Conservation (phyloP, 2,888 invertebrate species). For the Pollenia amentaria region DNA sequence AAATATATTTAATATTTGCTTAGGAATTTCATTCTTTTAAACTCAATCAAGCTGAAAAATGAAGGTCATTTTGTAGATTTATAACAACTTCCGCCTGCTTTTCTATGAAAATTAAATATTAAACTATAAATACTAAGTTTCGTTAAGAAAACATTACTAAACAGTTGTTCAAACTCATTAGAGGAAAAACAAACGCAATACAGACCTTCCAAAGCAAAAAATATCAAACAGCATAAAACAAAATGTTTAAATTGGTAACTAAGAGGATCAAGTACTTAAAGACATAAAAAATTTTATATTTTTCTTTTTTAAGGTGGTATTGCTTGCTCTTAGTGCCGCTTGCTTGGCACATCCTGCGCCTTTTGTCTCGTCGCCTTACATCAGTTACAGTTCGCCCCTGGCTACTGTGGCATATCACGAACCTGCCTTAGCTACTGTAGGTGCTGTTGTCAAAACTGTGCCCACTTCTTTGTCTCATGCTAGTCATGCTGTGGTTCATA, state of each 20-base stretch:
- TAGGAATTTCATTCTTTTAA: neutral
- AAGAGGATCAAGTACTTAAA: neutral
- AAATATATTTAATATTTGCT: neutral
- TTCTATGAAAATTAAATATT: slow-evolving; percentile 3
- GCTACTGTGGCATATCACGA: slow-evolving; percentile 76
- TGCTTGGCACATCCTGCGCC: slow-evolving; percentile 79
- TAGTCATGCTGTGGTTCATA: slow-evolving; percentile 85
- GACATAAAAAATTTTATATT: neutral
- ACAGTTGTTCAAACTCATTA: slow-evolving; percentile 61
- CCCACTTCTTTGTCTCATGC: slow-evolving; percentile 86
- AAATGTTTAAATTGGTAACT: slow-evolving; percentile 83
- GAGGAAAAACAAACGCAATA: slow-evolving; percentile 75
- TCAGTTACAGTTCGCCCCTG: slow-evolving; percentile 73
- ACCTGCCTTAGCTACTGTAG: slow-evolving; percentile 78
- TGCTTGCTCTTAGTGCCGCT: slow-evolving; percentile 78
- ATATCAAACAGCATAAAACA: slow-evolving; percentile 71
- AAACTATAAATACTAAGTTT: slow-evolving; percentile 62
- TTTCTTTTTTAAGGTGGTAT: slow-evolving; percentile 77
- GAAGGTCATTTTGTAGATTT: slow-evolving; percentile 26
- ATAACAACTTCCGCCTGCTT: neutral
- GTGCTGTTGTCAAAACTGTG: slow-evolving; percentile 78
- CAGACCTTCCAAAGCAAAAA: slow-evolving; percentile 74
- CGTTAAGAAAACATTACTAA: slow-evolving; percentile 29
- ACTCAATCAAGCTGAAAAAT: slow-evolving; percentile 61
- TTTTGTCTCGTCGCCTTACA: slow-evolving; percentile 66